These are phyloP conservation scores for Mythimna loreyi DNA, from an alignment of 2,888 invertebrate genomes.

Conservation along the genomic window DNA sequence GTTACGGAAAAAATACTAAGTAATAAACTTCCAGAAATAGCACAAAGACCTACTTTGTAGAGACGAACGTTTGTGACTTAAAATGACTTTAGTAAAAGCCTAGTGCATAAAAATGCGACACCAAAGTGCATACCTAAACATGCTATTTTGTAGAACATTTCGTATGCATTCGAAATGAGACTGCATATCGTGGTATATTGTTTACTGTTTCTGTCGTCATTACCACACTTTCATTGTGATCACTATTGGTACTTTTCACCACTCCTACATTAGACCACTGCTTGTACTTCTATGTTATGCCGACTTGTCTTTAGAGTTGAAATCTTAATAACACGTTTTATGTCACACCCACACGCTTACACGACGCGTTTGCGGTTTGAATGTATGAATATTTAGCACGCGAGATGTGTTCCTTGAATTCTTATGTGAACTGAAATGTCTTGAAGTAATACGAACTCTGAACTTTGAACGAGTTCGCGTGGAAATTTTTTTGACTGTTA, in stretches of 20 bases:
- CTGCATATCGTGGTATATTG: slow-evolving; percentile 39
- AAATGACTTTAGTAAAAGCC: slow-evolving; percentile 15
- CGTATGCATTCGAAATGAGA: slow-evolving; percentile 36
- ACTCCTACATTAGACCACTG: slow-evolving; percentile 61
- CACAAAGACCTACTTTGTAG: slow-evolving; percentile 3
- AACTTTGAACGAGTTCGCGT: slow-evolving; percentile 53
- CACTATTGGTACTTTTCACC: slow-evolving; percentile 57
- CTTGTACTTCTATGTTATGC: slow-evolving; percentile 62
- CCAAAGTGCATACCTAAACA: slow-evolving; percentile 38
- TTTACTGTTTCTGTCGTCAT: slow-evolving; percentile 48
- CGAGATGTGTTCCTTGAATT: slow-evolving; percentile 58
- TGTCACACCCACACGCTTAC: slow-evolving; percentile 73
- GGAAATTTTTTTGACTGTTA: slow-evolving; percentile 38
- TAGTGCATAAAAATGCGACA: slow-evolving; percentile 34
- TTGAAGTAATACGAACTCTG: slow-evolving; percentile 56
- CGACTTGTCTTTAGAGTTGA: slow-evolving; percentile 75
- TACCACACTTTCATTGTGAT: slow-evolving; percentile 57
- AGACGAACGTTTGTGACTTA: slow-evolving; percentile 13
- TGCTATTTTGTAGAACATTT: slow-evolving; percentile 31
- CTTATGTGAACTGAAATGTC: slow-evolving; percentile 64
- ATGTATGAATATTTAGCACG: slow-evolving; percentile 66
- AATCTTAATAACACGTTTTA: slow-evolving; percentile 80
- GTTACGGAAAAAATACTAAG: slow-evolving; percentile 8
- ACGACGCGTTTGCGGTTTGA: slow-evolving; percentile 61
- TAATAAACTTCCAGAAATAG: slow-evolving; percentile 19